Conservation (phyloP, 1,140 invertebrate genomes). For the Trichonephila clavipes region DNA sequence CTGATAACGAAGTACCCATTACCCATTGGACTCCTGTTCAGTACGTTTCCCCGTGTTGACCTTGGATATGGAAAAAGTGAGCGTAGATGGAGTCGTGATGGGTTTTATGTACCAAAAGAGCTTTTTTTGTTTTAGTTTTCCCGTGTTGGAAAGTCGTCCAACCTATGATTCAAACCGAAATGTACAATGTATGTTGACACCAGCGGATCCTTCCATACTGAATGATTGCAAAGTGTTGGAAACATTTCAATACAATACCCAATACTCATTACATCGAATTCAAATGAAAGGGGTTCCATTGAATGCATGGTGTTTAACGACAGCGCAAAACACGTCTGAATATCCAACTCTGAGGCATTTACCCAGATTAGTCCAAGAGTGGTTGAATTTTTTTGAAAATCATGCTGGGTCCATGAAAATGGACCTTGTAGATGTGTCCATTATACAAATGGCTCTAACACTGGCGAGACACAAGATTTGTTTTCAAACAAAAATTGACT, state of each 20-base stretch:
- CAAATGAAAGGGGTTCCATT: not conserved
- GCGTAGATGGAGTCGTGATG: not conserved
- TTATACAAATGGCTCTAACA: not conserved
- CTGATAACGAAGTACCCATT: not conserved
- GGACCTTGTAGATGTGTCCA: not conserved
- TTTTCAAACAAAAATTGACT: not conserved
- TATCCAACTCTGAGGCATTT: not conserved
- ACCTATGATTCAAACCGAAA: not conserved
- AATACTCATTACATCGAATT: not conserved
- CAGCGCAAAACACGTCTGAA: not conserved
- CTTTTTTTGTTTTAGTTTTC: conserved; percentile 33
- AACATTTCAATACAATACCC: not conserved
- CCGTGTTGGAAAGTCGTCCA: not conserved
- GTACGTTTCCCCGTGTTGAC: not conserved
- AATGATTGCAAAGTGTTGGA: not conserved
- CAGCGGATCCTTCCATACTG: not conserved
- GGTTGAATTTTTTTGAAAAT: not conserved
- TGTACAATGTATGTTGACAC: not conserved
- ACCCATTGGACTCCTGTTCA: not conserved
- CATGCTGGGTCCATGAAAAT: not conserved
- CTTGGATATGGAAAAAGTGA: not conserved
- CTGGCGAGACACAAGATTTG: conserved; percentile 22
- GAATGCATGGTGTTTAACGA: not conserved
- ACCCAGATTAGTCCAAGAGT: not conserved
- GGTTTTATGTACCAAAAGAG: not conserved